Base-by-base conservation (phyloP, 1,140 invertebrate genomes). In the Pogonus chalceus region DNA sequence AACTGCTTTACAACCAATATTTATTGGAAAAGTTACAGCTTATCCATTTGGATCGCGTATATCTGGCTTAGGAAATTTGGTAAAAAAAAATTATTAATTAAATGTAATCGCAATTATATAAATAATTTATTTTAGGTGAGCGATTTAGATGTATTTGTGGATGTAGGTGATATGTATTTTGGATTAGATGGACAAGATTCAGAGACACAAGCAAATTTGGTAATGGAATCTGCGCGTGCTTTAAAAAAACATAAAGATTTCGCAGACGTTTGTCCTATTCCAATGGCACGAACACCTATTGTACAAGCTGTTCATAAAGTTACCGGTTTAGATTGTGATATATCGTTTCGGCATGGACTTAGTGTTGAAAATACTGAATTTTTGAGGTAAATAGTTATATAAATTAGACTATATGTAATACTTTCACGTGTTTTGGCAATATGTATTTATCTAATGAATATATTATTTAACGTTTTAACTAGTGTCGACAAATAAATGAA, bases 311-410 rank as follows among this genome's bases (percentile, higher is more conserved):
- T 58, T 48, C 74, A 80, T 59, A 61, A 56, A n/a, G 53, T 57
- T 2, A 72, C 71, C 2, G 56, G 62, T 7, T 55, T 80, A 2
- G 65, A 72, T 23, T 79, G 76, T 62, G 79, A 81, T 66, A 64
- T 82, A 24, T 79, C 77, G 0, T 79, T 80, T 54, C 65, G 69
- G 23, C 75, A 76, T 67, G 73, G 75, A 2, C 66, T 81, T 14
- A 70, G 72, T 56, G 71, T 76, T 18, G 73, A 78, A 64, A 80
- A 80, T 59, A 74, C 74, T 1, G 69, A 68, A 61, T 66, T 76
- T 60, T 58, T 78, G 31, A 69, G 61, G 71, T 76, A 69, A 56
- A 37, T 31, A 4, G 14, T 31, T 31, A 31, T 31, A n/a, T n/a
- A n/a, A n/a, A n/a, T n/a, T 58, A 35, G 20, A 43, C 10, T 49